Evolutionary conservation across 1,140 invertebrate species (phyloP).

Genomic region (Musca vetustissima): DNA sequence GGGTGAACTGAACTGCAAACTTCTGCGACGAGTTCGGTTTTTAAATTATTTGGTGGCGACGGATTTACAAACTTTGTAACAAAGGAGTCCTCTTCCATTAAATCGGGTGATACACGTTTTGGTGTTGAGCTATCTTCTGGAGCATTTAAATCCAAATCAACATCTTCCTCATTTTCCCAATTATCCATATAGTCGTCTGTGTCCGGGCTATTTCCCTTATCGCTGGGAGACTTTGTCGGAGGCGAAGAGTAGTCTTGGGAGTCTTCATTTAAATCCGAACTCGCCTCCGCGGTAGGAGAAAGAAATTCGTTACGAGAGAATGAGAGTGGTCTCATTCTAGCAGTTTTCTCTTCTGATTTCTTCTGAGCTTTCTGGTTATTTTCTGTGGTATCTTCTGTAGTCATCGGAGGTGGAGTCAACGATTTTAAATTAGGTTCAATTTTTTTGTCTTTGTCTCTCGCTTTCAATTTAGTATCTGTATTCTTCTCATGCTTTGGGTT

Average conservation of each 20-base stretch:
- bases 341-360: not conserved
- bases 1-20: not conserved
- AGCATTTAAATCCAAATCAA: slow-evolving; percentile 31
- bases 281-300: slow-evolving; percentile 7
- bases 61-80: slow-evolving; percentile 21
- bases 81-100: slow-evolving; percentile 7
- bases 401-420: not conserved
- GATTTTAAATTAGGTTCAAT: not conserved
- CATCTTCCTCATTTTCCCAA: slow-evolving; percentile 52
- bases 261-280: not conserved
- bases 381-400: not conserved
- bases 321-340: slow-evolving; percentile 15
- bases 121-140: slow-evolving; percentile 37
- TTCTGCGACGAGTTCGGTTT: not conserved
- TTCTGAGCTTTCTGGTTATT: not conserved
- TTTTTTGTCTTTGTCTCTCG: not conserved
- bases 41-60: slow-evolving; percentile 11
- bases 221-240: not conserved
- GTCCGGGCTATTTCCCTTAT: slow-evolving; percentile 42
- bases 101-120: not conserved
- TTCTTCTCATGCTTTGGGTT: not conserved
- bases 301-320: slow-evolving; percentile 19
- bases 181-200: slow-evolving; percentile 53
- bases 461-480: not conserved
- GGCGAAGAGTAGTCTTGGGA: not conserved